Base-by-base conservation (phyloP, 2,797 vertebrate species). In the Sebastes iracundus region DNA sequence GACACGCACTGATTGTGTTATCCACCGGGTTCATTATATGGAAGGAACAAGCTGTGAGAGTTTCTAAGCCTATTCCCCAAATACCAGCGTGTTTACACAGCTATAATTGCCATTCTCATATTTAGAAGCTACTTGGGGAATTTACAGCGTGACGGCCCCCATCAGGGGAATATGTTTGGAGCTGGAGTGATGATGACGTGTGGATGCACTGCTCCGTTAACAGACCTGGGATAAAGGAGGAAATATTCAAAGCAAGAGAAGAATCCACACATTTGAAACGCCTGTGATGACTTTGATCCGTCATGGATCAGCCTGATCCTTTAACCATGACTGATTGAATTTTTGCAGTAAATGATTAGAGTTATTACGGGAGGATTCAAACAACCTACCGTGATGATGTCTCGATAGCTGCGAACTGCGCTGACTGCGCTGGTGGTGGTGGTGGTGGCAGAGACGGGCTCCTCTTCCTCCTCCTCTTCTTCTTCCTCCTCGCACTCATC, bases 371-470 rank as follows among this genome's bases (percentile, higher is more conserved):
- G 8, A 72, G 49, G 49, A n/a, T 52, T n/a, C 49, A 22, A 52
- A 52, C 49, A 52, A 12, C 94, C 70, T 93, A 99, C 99, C 96
- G 93, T 93, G 88, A 99, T 96, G 80, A 99, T 92, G 72, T 99
- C 97, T 68, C 86, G 95, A 80, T 97, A 99, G 14, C 96, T 95
- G 55, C 87, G 95, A 72, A 98, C 90, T 32, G 93, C 92, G 75
- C 90, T 89, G 52, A 95, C 68, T 20, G 92, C 87, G 11, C 42
- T 27, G 49, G 85, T 92, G 35, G 12, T 25, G 46, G 85, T 92
- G 53, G 91, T 84, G 10, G 74, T 7, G 6, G 68, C 55, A 0
- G 75, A 72, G 20, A 81, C 67, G 0, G 75, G 76, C 11, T 83
- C 87, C 49, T 81, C 90, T 7, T 81, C 83, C 13, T 87, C 87